A percentile compares a stretch with the other conserved stretches of the same genome.
phyloP scores from a whole-genome alignment of 1,140 invertebrate species.

The Lethrus apterus region DNA sequence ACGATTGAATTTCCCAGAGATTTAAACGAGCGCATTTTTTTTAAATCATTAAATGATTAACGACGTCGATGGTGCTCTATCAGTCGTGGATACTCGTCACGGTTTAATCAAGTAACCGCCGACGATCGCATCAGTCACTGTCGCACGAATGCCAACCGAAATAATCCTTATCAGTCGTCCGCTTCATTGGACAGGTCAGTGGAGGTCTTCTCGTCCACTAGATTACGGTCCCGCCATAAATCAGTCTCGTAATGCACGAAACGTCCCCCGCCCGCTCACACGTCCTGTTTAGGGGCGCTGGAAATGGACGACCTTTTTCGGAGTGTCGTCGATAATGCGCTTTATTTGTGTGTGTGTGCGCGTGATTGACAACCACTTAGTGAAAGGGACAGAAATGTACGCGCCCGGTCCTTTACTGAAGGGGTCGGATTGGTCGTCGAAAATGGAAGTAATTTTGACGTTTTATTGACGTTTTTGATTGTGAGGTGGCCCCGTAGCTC shows the following conservation, averaged over 20 bases:
- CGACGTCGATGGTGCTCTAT: too few species aligned
- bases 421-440: too few species aligned
- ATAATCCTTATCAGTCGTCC: constrained; percentile 36
- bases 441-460: too few species aligned
- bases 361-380: constrained; percentile 23
- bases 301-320: constrained; percentile 11
- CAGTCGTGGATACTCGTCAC: too few species aligned
- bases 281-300: constrained; percentile 12
- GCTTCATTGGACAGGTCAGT: constrained; percentile 36
- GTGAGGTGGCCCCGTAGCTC: too few species aligned
- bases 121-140: constrained; percentile 38
- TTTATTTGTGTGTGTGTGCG: constrained; percentile 16
- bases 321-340: constrained; percentile 1
- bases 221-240: constrained; percentile 29
- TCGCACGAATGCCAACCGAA: constrained; percentile 24
- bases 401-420: too few species aligned
- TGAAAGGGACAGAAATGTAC: too few species aligned
- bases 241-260: constrained; percentile 22
- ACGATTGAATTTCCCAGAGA: too few species aligned
- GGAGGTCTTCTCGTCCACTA: constrained; percentile 22
- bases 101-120: constrained; percentile 36
- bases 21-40: too few species aligned
- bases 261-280: too few species aligned
- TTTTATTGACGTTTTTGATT: too few species aligned
- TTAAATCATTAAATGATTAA: too few species aligned